Evolutionary conservation across 1,140 invertebrate species (phyloP).

Genomic region (Pissodes strobi): DNA sequence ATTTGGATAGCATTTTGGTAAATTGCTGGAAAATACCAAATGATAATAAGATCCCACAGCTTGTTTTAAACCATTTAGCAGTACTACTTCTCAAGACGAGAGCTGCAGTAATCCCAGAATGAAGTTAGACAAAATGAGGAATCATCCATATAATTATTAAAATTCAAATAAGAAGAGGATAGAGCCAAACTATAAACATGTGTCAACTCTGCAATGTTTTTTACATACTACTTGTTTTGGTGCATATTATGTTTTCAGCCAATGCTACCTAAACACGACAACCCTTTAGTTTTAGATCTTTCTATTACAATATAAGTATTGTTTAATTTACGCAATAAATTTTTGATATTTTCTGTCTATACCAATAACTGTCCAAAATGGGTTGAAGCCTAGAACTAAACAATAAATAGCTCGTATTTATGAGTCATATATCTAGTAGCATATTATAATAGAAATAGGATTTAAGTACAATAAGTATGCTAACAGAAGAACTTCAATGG

Average conservation of each 20-base stretch:
- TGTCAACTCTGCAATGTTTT: slow-evolving; percentile 6
- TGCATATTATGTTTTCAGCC: background rate
- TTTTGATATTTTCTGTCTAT: too few species aligned
- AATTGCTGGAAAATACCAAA: slow-evolving; percentile 42
- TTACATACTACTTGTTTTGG: slow-evolving; percentile 25
- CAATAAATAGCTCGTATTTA: too few species aligned
- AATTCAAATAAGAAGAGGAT: slow-evolving; percentile 22
- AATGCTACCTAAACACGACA: background rate
- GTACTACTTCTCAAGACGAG: slow-evolving; percentile 24
- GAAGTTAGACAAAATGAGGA: slow-evolving; percentile 15
- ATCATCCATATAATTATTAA: slow-evolving; percentile 10
- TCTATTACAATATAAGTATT: too few species aligned
- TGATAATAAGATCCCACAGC: slow-evolving; percentile 35
- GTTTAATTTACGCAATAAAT: too few species aligned
- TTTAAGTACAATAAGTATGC: too few species aligned
- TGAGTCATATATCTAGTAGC: too few species aligned
- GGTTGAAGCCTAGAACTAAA: too few species aligned
- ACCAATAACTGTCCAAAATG: too few species aligned
- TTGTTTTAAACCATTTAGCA: slow-evolving; percentile 38
- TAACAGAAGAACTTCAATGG: too few species aligned
- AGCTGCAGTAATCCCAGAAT: background rate
- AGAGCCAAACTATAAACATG: slow-evolving; percentile 19
- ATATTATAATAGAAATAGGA: too few species aligned
- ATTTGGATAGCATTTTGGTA: slow-evolving; percentile 39
- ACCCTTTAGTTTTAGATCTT: background rate